Conservation (phyloP, 2,797 vertebrate species). For the Pipistrellus nathusii region DNA sequence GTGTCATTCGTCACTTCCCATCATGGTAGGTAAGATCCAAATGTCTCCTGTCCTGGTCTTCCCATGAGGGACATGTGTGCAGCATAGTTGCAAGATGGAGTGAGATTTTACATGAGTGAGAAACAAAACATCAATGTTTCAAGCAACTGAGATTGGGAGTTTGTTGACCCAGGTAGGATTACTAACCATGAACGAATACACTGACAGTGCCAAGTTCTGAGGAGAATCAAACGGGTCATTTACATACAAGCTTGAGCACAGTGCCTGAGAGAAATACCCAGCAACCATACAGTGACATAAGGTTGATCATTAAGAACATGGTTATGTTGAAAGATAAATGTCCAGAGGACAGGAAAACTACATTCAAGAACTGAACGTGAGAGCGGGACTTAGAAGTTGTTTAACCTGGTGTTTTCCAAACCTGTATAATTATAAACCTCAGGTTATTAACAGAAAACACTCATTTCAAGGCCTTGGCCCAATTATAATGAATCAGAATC, state of each 20-base stretch:
- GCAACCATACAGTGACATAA: not conserved
- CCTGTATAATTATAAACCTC: not conserved
- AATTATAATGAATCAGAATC: conserved; percentile 37
- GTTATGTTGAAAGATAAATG: not conserved
- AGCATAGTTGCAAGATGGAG: not conserved
- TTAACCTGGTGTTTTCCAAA: conserved; percentile 33
- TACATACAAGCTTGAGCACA: not conserved
- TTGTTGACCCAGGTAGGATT: not conserved
- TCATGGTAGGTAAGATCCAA: not conserved
- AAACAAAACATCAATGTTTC: not conserved
- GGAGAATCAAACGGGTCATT: not conserved
- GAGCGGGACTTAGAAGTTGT: not conserved
- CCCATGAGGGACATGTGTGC: not conserved
- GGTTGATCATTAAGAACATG: not conserved
- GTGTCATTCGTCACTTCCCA: not conserved
- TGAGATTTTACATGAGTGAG: not conserved
- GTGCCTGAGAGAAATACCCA: not conserved
- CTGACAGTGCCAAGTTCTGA: not conserved
- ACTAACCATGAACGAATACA: not conserved
- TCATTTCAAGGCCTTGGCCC: not conserved
- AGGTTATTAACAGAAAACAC: conserved; percentile 12
- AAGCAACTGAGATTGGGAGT: not conserved
- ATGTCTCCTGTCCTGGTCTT: not conserved
- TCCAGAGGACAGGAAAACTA: not conserved
- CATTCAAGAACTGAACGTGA: not conserved